Base-by-base conservation (phyloP, 2,888 invertebrate species). In the Stramonita haemastoma region DNA sequence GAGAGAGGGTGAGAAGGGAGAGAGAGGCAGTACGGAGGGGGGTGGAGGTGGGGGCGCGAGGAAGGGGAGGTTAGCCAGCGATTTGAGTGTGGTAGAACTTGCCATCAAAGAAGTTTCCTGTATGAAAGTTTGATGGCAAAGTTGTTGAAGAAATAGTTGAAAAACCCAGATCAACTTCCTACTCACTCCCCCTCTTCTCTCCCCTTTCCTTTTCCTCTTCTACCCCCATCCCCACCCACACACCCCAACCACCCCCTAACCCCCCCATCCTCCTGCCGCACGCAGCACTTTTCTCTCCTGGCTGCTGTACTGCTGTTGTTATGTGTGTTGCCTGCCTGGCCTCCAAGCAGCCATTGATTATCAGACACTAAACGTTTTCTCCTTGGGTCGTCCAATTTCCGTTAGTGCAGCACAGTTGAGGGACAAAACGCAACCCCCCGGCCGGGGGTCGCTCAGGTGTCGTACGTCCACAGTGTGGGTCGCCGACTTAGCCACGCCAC, bases 31-130 rank as follows among this genome's bases (percentile, higher is more conserved):
- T n/a, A n/a, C n/a, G 46, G 46, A 8, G 46, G 46, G 46, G 46
- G 46, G 46, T 2, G 46, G 46, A 46, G 46, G 2, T 46, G 46
- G 46, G 46, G 46, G 8, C 8, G 46, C 4, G 46, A 8, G 46
- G 46, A 8, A 5, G 46, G 46, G 46, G 46, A n/a, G n/a, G n/a
- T n/a, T n/a, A n/a, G n/a, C 8, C 46, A 46, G 46, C 46, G 8
- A 46, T 8, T 46, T 8, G 2, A 46, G 46, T 46, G 46, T 46
- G 46, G 46, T 46, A 8, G 46, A 46, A 46, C 46, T 46, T 8
- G 87, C 87, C 79, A 83, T 89, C 85, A 73, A 73, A 46, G 77
- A 77, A 89, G 87, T 73, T 84, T 89, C 85, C 73, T 89, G 73
- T 73, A 85, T 89, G 46, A 85, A 89, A 85, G 56, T 89, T 85